phyloP scores from a whole-genome alignment of 2,113 vertebrate genomes.

The Thunnus maccoyii region DNA sequence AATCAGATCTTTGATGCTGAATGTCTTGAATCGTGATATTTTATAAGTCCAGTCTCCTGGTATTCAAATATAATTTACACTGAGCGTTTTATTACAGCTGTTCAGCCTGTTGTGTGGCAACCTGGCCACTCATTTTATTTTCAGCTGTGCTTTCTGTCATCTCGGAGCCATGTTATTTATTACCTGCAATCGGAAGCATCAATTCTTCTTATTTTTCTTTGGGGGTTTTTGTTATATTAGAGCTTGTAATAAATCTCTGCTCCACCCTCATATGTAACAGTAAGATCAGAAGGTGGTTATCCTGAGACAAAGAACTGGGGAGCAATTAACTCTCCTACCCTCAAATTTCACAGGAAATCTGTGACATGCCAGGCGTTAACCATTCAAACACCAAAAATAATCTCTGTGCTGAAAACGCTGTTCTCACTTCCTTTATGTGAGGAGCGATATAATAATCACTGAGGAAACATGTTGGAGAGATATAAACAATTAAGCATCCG shows the following conservation, averaged over 20 bases:
- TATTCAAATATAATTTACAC: not conserved
- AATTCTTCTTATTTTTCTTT: not conserved
- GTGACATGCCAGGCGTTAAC: slow-evolving; percentile 34
- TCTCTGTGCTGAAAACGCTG: slow-evolving; percentile 36
- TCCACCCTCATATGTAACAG: slow-evolving; percentile 52
- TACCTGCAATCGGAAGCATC: not conserved
- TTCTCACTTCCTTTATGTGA: slow-evolving; percentile 43
- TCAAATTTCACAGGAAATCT: slow-evolving; percentile 46
- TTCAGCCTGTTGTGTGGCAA: slow-evolving; percentile 4
- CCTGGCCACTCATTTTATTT: slow-evolving; percentile 21
- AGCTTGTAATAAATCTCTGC: slow-evolving; percentile 20
- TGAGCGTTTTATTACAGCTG: not conserved
- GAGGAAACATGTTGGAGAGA: slow-evolving; percentile 35
- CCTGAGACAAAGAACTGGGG: slow-evolving; percentile 68
- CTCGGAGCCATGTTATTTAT: not conserved
- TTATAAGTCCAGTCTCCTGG: not conserved
- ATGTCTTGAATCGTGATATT: not conserved
- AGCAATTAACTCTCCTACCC: slow-evolving; percentile 45
- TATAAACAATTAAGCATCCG: slow-evolving; percentile 20
- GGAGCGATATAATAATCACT: slow-evolving; percentile 26
- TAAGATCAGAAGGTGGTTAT: slow-evolving; percentile 54
- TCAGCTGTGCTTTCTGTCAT: not conserved
- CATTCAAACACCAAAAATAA: slow-evolving; percentile 45
- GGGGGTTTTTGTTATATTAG: not conserved
- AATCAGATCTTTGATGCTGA: not conserved